A percentile compares a stretch with the other conserved stretches of the same genome.
Evolutionary conservation across 2,113 vertebrate genomes (phyloP).

Genomic region (Camelus dromedarius): DNA sequence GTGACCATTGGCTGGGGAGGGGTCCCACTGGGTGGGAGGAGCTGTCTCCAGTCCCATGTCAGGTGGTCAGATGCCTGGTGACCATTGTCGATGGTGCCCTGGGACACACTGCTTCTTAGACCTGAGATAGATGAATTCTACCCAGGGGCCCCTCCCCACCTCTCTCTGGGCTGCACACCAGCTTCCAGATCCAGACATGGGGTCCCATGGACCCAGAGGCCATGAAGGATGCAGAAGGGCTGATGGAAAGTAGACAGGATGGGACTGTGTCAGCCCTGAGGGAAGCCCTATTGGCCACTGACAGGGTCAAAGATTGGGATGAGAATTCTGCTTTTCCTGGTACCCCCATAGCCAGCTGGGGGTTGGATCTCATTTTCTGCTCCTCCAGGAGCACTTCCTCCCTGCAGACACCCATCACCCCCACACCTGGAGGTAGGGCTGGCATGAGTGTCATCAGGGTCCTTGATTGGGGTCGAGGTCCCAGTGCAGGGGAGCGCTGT

Average conservation of each 20-base stretch:
- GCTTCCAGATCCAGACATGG: background rate
- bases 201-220: too few relatives aligned
- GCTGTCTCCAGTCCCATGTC: background rate
- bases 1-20: background rate
- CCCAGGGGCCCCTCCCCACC: too few relatives aligned
- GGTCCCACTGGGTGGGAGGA: too few relatives aligned
- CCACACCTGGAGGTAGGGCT: background rate
- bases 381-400: background rate
- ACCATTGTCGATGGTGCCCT: accelerated
- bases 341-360: accelerated
- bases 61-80: background rate
- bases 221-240: too few relatives aligned
- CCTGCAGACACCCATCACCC: background rate
- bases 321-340: background rate
- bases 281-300: too few relatives aligned
- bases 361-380: background rate
- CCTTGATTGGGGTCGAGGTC: too few relatives aligned
- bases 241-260: too few relatives aligned
- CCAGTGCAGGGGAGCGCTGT: accelerated
- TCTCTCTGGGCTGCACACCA: too few relatives aligned
- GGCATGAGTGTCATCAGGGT: background rate
- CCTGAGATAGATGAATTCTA: too few relatives aligned
- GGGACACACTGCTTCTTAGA: background rate
- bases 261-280: too few relatives aligned
- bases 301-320: background rate